Evolutionary conservation across 1,140 invertebrate genomes (phyloP), one percentile per base, ranked within the genome.

Genomic region (Delia radicum): DNA sequence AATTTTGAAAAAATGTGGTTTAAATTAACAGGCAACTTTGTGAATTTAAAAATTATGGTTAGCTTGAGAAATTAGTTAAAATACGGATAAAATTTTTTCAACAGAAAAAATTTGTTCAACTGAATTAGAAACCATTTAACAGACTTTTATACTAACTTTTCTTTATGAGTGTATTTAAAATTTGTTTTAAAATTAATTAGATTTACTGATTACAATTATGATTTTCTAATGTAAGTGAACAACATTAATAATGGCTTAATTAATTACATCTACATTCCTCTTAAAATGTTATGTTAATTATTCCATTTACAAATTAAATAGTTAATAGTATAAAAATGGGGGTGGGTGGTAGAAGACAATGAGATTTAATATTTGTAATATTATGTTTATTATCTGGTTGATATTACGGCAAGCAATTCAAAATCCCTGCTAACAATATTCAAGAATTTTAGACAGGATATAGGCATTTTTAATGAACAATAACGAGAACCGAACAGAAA

Each of bases 381-480:
- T 37, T 33, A 69, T 33, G 8, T 69, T 69, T 69, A 69, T 69
- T 21, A 69, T 69, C 48, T 55, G 48, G 29, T 69, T 69, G 28
- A 10, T 69, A 1, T 27, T 4, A 65, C 21, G n/a, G 63, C 63
- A 37, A 37, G 7, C 10, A 55, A 69, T 10, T 3, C 1, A 24
- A 33, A 69, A 69, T 69, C 65, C 65, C 65, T 69, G 65, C 29
- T 37, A 6, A 10, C 27, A 33, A 55, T 2, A 27, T 33, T 69
- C 65, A 69, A 33, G 65, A 69, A 65, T 65, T 65, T 65, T 29
- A 65, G 15, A 65, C 13, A 65, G 28, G 21, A 21, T 21, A 69
- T 21, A 69, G 31, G 65, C 65, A 69, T 69, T 69, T 33, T 33
- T 37, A 69, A 69, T 69, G 65, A 69, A 37, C 65, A 18, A 31